phyloP scores from a whole-genome alignment of 2,797 vertebrate genomes.

The Garrulus glandarius region DNA sequence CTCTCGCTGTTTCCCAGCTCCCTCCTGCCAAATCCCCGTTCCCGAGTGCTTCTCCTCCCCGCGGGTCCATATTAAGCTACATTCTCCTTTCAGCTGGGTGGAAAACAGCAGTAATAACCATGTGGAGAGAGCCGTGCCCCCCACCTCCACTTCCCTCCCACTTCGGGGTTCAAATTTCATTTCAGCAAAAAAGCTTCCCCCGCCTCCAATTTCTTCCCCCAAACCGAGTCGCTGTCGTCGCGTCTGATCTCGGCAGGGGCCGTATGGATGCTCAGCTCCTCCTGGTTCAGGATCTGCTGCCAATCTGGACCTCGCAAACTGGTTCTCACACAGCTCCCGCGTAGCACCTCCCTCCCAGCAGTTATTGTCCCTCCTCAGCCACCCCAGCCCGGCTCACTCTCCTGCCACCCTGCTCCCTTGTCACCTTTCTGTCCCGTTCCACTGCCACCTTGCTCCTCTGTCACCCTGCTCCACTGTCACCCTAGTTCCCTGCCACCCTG shows the following conservation, averaged over 20 bases:
- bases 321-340: slow-evolving; percentile 56
- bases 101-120: slow-evolving; percentile 65
- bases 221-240: slow-evolving; percentile 52
- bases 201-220: slow-evolving; percentile 64
- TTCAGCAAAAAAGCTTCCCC: slow-evolving; percentile 62
- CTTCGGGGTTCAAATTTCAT: slow-evolving; percentile 65
- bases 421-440: not conserved
- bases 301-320: slow-evolving; percentile 61
- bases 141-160: slow-evolving; percentile 69
- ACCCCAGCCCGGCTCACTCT: not conserved
- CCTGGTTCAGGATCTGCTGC: slow-evolving; percentile 63
- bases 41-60: slow-evolving; percentile 52
- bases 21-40: slow-evolving; percentile 42
- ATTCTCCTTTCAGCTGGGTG: slow-evolving; percentile 65
- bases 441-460: not conserved
- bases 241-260: slow-evolving; percentile 64
- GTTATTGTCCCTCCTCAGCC: slow-evolving; percentile 46
- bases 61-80: slow-evolving; percentile 57
- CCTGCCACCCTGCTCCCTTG: not conserved
- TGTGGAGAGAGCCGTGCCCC: slow-evolving; percentile 67
- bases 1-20: slow-evolving; percentile 24
- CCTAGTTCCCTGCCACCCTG: not conserved
- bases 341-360: slow-evolving; percentile 22
- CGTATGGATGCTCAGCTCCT: slow-evolving; percentile 59
- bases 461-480: not conserved